Percentiles rank a stretch among this genome's conserved stretches.
Conservation (phyloP, 2,888 invertebrate genomes). For the Brenthis ino region DNA sequence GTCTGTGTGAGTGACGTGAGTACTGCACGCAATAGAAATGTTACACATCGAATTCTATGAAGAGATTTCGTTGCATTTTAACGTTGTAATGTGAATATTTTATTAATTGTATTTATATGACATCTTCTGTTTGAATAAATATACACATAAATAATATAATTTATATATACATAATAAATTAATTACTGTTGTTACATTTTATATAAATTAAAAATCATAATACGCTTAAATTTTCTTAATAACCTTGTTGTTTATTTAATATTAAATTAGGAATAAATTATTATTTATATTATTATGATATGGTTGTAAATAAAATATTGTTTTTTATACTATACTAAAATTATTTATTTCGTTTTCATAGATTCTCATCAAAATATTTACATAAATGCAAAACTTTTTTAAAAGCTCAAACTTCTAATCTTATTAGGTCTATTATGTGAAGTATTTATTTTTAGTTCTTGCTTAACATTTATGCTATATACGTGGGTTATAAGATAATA, state of each 20-base stretch:
- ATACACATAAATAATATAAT: not conserved
- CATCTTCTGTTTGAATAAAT: too few species aligned
- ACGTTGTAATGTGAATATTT: too few species aligned
- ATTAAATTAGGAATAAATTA: not conserved
- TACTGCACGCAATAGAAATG: not conserved
- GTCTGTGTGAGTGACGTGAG: too few species aligned
- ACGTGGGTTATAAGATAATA: not conserved
- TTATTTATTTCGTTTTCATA: not conserved
- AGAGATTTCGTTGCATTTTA: too few species aligned
- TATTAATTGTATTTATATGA: too few species aligned
- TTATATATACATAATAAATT: not conserved
- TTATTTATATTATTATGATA: not conserved
- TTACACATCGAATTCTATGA: not conserved
- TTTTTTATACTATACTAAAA: not conserved
- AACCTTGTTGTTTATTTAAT: not conserved
- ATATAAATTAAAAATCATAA: too few species aligned
- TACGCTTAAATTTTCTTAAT: too few species aligned
- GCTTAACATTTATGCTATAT: not conserved
- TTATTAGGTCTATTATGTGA: too few species aligned
- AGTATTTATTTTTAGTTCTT: not conserved
- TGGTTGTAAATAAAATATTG: conserved; percentile 11
- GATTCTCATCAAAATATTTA: too few species aligned
- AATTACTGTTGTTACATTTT: too few species aligned
- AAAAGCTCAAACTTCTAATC: too few species aligned
- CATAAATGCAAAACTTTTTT: too few species aligned